Base-by-base conservation (phyloP, 2,888 invertebrate genomes). In the Rhagonycha fulva region DNA sequence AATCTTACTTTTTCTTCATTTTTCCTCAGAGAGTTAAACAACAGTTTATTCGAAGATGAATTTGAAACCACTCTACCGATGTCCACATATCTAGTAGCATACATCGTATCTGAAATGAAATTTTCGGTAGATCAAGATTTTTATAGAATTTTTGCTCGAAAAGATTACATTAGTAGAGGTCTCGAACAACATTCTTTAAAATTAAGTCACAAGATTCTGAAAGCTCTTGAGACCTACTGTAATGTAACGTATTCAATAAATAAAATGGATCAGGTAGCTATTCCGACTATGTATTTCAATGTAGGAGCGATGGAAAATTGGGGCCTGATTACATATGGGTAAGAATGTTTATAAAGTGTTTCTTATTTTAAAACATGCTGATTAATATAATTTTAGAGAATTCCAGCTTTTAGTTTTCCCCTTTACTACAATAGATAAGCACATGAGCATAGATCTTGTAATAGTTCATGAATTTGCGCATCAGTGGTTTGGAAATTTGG, bases 1-100 rank as follows among this genome's bases (percentile, higher is more conserved):
- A 19, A 19, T 19, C 19, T 19, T 19, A 19, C 19, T 19, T 19
- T 19, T 19, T 19, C 19, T 19, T 19, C 19, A 19, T 19, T n/a
- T 30, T 30, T 30, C 11, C 11, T 30, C 4, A 71, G 71, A 9
- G 4, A n/a, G 9, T 30, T 71, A 30, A 32, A 24, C 3, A 11
- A 32, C 32, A 23, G 9, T 32, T 19, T 10, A 19, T 71, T 63
- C 14, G 63, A 14, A 24, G 71, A 71, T 14, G 28, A 32, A 24
- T 63, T 12, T 62, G 19, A 70, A 23, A n/a, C n/a, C 12, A 70
- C 70, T 12, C 2, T 70, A 12, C 4, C 23, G 4, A 96, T 96
- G 95, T 94, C 94, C 14, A 95, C 95, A 0, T 96, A 96, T 83
- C 88, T 96, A 19, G 93, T 96, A 4, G 96, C 96, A 0, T 95